Evolutionary conservation across 2,113 vertebrate genomes (phyloP).

Genomic region (Sterrhoptilus dennistouni): DNA sequence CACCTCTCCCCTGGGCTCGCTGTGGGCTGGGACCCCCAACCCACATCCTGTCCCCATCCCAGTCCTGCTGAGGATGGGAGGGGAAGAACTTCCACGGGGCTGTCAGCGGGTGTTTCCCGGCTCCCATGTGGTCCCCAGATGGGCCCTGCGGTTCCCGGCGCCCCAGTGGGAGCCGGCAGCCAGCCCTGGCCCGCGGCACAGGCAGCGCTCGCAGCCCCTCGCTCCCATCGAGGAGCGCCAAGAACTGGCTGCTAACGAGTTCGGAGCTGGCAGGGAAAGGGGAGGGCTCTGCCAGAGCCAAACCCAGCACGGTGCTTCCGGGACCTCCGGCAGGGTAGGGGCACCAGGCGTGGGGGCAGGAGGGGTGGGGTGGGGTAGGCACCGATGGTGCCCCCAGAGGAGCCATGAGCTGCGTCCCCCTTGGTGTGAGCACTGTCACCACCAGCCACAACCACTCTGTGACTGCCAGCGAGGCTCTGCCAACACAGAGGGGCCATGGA

Average conservation of each 20-base stretch:
- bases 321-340: not conserved
- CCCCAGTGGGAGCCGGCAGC: not conserved
- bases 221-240: not conserved
- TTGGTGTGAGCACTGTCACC: not conserved
- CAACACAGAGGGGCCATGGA: not conserved
- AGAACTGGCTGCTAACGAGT: not conserved
- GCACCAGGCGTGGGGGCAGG: rapidly evolving
- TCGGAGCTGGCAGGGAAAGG: not conserved
- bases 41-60: not conserved
- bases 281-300: not conserved
- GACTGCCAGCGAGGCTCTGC: not conserved
- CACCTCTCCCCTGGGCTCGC: not conserved
- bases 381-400: not conserved
- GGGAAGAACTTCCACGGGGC: not conserved
- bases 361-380: not conserved
- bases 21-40: rapidly evolving
- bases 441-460: rapidly evolving
- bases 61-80: not conserved
- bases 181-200: not conserved
- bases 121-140: constrained; percentile 45
- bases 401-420: not conserved
- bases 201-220: not conserved
- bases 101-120: not conserved
- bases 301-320: rapidly evolving
- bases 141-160: not conserved